Conservation (phyloP, 2,888 invertebrate species). For the Pollenia griseotomentosa region DNA sequence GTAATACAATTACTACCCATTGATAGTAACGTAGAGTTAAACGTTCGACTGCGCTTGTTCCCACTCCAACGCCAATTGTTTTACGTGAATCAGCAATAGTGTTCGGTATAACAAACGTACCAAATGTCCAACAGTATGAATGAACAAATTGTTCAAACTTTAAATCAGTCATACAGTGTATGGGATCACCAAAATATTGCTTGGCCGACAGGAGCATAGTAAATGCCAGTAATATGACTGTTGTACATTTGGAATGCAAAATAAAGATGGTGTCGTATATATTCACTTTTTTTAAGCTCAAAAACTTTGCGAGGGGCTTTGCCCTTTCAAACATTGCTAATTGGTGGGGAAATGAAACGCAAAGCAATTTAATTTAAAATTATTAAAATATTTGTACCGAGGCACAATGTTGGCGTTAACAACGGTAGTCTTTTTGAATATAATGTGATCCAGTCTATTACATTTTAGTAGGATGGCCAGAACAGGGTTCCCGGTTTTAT, state of each 20-base stretch:
- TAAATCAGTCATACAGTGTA: slow-evolving; percentile 88
- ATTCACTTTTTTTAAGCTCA: slow-evolving; percentile 87
- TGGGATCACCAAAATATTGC: slow-evolving; percentile 94
- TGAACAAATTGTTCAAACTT: slow-evolving; percentile 87
- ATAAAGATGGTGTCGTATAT: slow-evolving; percentile 91
- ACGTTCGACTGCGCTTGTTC: slow-evolving; percentile 76
- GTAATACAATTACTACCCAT: slow-evolving; percentile 81
- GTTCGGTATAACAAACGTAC: slow-evolving; percentile 86
- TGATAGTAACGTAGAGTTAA: slow-evolving; percentile 81
- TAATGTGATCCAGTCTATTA: slow-evolving; percentile 22
- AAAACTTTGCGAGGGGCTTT: slow-evolving; percentile 85
- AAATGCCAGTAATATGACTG: slow-evolving; percentile 89
- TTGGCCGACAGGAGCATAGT: slow-evolving; percentile 90
- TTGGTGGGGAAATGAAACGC: too few relatives aligned
- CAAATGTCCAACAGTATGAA: slow-evolving; percentile 91
- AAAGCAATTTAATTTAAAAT: not conserved
- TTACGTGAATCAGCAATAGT: not conserved
- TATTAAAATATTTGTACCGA: not conserved
- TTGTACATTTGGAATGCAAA: slow-evolving; percentile 89
- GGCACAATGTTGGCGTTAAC: not conserved
- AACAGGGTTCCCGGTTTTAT: too few relatives aligned
- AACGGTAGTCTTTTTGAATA: slow-evolving; percentile 34
- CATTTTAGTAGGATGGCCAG: slow-evolving; percentile 6
- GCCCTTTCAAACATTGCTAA: slow-evolving; percentile 86
- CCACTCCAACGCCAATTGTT: slow-evolving; percentile 78